Percentiles rank a stretch among this genome's conserved stretches.
Conservation (phyloP, 2,797 vertebrate species). For the Chiroxiphia lanceolata region DNA sequence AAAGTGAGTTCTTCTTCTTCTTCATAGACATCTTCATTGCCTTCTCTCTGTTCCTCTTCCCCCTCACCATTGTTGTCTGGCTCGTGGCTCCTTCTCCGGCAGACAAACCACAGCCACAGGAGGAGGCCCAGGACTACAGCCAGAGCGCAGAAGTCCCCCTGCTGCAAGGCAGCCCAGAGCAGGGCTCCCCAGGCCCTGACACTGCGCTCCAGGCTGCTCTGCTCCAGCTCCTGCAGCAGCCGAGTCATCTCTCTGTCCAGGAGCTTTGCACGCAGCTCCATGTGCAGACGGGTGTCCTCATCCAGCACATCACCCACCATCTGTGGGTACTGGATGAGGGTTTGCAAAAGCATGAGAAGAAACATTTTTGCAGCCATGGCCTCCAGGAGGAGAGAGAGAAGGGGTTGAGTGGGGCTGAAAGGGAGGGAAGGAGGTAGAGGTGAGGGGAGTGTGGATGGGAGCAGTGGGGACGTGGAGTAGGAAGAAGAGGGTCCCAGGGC, state of each 20-base stretch:
- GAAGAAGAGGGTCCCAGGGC: neutral
- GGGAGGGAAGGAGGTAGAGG: neutral
- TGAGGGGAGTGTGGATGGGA: neutral
- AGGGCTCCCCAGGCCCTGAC: neutral
- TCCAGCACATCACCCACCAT: neutral
- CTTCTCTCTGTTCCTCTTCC: no score
- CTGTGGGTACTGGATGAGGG: neutral
- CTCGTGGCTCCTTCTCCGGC: no score
- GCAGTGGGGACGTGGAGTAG: neutral
- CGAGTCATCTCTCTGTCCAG: neutral
- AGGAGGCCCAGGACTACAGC: neutral
- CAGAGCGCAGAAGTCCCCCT: neutral
- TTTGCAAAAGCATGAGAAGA: fast-evolving
- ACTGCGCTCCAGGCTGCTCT: neutral
- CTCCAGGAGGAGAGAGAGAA: neutral
- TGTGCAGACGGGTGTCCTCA: neutral
- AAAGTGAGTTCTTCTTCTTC: no score
- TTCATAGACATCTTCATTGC: no score
- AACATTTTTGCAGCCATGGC: fast-evolving
- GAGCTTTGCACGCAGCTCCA: neutral
- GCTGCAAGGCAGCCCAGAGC: neutral
- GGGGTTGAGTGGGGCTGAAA: fast-evolving
- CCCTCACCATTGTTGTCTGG: no score
- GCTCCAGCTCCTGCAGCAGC: neutral
- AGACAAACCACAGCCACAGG: no score